These are phyloP conservation scores for Dermatophagoides farinae DNA, from an alignment of 1,140 invertebrate genomes.

Conservation along the genomic window DNA sequence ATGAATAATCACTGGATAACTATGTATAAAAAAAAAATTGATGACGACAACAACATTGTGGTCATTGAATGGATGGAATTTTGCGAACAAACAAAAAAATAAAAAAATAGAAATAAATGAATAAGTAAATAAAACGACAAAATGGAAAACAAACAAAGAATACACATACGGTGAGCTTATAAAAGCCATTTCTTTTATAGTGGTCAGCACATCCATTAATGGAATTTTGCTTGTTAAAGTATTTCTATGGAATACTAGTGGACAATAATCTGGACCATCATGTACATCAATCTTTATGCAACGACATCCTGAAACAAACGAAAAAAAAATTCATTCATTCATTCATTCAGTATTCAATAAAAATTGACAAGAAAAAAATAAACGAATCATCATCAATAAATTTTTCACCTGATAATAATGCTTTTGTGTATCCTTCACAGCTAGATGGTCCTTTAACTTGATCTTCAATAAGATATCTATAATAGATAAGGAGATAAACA, in stretches of 20 bases:
- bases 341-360: too few species aligned
- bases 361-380: too few species aligned
- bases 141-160: not conserved
- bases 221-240: constrained; percentile 36
- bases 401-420: constrained; percentile 26
- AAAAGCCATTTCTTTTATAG: constrained; percentile 37
- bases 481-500: not conserved
- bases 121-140: not conserved
- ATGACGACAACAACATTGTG: not conserved
- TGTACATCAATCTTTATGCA: constrained; percentile 35
- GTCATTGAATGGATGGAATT: too few species aligned
- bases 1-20: constrained; percentile 28
- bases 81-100: too few species aligned
- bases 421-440: constrained; percentile 33
- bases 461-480: constrained; percentile 34
- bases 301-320: not conserved
- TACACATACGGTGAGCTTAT: constrained; percentile 27
- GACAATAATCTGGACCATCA: constrained; percentile 30
- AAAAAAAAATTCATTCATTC: not conserved
- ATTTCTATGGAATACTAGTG: constrained; percentile 33
- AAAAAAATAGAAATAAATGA: not conserved
- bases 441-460: constrained; percentile 35
- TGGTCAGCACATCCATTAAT: constrained; percentile 32
- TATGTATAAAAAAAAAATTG: constrained; percentile 14
- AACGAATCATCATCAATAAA: too few species aligned